A percentile compares a stretch with the other conserved stretches of the same genome.
These are phyloP conservation scores for Cetoscarus ocellatus DNA, from an alignment of 2,797 vertebrate genomes.

Conservation along the genomic window DNA sequence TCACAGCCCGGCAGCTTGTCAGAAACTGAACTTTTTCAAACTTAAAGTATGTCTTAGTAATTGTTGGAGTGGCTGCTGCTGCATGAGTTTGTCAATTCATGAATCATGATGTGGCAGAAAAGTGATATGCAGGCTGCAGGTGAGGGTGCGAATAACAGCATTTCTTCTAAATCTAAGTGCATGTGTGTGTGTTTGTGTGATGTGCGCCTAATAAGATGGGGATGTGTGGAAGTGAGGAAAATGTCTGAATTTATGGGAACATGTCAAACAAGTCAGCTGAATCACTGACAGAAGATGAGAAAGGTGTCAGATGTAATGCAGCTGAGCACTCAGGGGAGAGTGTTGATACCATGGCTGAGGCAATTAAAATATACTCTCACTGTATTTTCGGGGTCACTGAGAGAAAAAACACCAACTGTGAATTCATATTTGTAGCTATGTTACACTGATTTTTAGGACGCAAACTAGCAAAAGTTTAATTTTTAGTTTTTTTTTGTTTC, in stretches of 20 bases:
- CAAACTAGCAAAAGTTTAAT: not conserved
- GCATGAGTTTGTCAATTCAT: slow-evolving; percentile 19
- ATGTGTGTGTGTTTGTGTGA: not conserved
- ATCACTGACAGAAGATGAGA: slow-evolving; percentile 27
- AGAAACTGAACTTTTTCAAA: slow-evolving; percentile 27
- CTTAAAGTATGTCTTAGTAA: slow-evolving; percentile 16
- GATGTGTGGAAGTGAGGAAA: slow-evolving; percentile 15
- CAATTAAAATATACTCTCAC: slow-evolving; percentile 22
- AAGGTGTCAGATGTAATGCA: slow-evolving; percentile 35
- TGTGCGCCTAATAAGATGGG: not conserved
- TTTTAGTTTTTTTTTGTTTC: too few species aligned
- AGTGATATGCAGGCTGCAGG: not conserved
- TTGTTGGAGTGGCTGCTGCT: slow-evolving; percentile 5
- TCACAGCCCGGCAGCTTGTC: slow-evolving; percentile 36
- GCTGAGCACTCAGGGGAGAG: slow-evolving; percentile 5
- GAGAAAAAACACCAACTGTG: not conserved
- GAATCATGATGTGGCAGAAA: slow-evolving; percentile 13
- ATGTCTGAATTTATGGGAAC: slow-evolving; percentile 32
- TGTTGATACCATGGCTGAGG: slow-evolving; percentile 6
- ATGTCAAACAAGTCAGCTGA: slow-evolving; percentile 44
- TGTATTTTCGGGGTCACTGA: slow-evolving; percentile 1
- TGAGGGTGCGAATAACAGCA: slow-evolving; percentile 11
- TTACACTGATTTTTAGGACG: not conserved
- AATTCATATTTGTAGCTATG: not conserved
- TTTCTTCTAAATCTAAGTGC: slow-evolving; percentile 19